These are phyloP conservation scores for Platygyra sinensis DNA, from an alignment of 64 coral and sea anemone species.

Conservation along the genomic window DNA sequence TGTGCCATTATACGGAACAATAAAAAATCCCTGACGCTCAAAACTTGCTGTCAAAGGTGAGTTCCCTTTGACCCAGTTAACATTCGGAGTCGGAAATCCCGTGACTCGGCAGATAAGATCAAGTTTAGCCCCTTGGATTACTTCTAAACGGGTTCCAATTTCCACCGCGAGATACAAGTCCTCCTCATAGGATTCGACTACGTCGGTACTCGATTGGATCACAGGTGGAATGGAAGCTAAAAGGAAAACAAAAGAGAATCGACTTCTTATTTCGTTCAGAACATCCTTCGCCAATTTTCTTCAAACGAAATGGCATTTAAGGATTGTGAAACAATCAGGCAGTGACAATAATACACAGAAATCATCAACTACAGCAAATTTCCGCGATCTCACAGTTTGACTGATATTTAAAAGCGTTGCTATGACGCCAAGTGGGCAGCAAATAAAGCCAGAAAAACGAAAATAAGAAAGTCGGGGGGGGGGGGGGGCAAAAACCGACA, in stretches of 20 bases:
- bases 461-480: no score
- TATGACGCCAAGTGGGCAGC: no score
- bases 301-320: no score
- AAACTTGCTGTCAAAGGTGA: not conserved
- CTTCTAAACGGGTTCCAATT: conserved; percentile 20
- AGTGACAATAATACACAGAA: no score
- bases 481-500: no score
- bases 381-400: no score
- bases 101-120: conserved; percentile 18
- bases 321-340: no score
- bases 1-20: conserved; percentile 19
- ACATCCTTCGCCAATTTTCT: not conserved
- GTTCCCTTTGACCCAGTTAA: conserved; percentile 20
- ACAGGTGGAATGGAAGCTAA: not conserved
- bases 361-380: no score
- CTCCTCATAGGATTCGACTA: conserved; percentile 8
- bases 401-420: no score
- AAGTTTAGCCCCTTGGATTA: not conserved
- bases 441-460: no score
- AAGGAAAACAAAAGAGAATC: not conserved
- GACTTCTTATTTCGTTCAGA: not conserved
- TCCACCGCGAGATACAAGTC: not conserved
- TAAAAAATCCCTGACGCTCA: not conserved
- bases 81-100: conserved; percentile 22
- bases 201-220: not conserved